phyloP scores from a whole-genome alignment of 2,797 vertebrate genomes.

The Sylvia borin region DNA sequence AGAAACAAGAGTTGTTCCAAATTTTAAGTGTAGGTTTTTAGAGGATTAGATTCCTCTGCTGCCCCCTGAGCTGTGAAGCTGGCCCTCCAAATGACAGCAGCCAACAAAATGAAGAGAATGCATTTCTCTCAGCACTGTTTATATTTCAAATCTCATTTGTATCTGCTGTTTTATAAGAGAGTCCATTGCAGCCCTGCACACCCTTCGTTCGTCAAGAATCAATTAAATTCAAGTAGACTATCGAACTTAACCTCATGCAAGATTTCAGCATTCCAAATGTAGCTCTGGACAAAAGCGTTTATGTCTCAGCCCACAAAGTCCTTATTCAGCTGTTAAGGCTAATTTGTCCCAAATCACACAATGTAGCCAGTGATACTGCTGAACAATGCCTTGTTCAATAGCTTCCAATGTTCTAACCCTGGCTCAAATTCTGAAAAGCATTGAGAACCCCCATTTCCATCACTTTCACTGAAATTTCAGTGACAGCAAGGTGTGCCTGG shows the following conservation, averaged over 20 bases:
- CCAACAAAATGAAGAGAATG: constrained; percentile 14
- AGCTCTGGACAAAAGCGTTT: constrained; percentile 74
- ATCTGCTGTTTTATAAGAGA: constrained; percentile 19
- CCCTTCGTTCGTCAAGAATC: constrained; percentile 59
- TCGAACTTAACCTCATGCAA: constrained; percentile 71
- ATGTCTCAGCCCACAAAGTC: constrained; percentile 73
- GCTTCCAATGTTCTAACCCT: constrained; percentile 70
- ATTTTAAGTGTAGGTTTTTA: constrained; percentile 33
- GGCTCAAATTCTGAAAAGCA: constrained; percentile 21
- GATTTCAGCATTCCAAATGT: constrained; percentile 73
- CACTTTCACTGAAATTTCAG: background rate
- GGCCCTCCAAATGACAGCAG: background rate
- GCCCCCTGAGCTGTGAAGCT: constrained; percentile 12
- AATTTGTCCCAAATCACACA: constrained; percentile 77
- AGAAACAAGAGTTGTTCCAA: constrained; percentile 33
- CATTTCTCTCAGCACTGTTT: constrained; percentile 35
- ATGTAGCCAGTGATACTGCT: constrained; percentile 74
- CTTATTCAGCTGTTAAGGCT: constrained; percentile 77
- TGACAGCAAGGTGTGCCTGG: constrained; percentile 5
- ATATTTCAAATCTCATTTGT: constrained; percentile 42
- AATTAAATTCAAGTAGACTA: constrained; percentile 65
- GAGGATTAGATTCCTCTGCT: constrained; percentile 30
- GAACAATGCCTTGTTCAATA: constrained; percentile 74
- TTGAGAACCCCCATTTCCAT: background rate
- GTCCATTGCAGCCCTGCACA: constrained; percentile 36